These are phyloP conservation scores for Creontiades dilutus DNA, from an alignment of 2,888 invertebrate genomes.

Conservation along the genomic window DNA sequence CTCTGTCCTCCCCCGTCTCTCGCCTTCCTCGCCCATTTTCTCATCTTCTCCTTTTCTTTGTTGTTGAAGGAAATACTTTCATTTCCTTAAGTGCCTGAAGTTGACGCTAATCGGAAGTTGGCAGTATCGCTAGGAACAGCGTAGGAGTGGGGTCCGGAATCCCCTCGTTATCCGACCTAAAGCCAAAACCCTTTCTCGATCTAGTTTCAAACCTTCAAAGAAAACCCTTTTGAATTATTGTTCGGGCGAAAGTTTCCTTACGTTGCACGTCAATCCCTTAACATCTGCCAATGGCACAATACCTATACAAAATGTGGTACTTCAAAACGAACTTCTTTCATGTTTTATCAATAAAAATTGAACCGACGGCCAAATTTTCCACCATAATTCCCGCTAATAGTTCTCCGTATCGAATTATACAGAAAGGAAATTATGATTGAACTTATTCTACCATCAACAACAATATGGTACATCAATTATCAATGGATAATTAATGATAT, in stretches of 20 bases:
- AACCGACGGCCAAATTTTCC: too few relatives aligned
- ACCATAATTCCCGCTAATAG: too few relatives aligned
- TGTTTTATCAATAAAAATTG: too few relatives aligned
- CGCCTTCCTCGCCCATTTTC: background rate
- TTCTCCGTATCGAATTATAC: too few relatives aligned
- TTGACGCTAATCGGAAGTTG: conserved; percentile 61
- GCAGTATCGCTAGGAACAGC: background rate
- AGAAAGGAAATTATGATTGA: too few relatives aligned
- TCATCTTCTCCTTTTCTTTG: conserved; percentile 17
- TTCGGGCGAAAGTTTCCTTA: background rate
- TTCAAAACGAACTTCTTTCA: too few relatives aligned
- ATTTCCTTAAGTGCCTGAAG: conserved; percentile 47
- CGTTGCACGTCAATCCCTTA: too few relatives aligned
- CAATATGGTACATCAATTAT: too few relatives aligned
- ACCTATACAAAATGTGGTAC: too few relatives aligned
- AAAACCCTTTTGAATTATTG: background rate
- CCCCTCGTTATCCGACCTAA: background rate
- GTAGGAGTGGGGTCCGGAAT: background rate
- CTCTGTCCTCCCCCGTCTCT: background rate
- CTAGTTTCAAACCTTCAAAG: conserved; percentile 14
- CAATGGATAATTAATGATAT: too few relatives aligned
- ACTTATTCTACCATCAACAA: too few relatives aligned
- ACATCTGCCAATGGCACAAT: too few relatives aligned
- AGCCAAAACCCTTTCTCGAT: conserved; percentile 16
- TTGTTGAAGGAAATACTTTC: conserved; percentile 45